These are phyloP conservation scores for Noctua fimbriata DNA, from an alignment of 2,888 invertebrate genomes.

Conservation along the genomic window DNA sequence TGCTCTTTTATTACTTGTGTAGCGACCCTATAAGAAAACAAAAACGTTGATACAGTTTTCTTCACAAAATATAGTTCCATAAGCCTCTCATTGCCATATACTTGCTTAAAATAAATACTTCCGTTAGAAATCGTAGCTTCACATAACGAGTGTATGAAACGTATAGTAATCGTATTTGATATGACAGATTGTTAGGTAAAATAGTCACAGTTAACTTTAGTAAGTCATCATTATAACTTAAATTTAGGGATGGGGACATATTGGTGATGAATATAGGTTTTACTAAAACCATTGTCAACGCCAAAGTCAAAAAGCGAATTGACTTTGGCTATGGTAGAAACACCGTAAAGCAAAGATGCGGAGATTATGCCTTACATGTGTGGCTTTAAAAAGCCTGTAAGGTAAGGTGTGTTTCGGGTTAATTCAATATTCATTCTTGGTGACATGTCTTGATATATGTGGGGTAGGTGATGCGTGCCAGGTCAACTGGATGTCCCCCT, in stretches of 20 bases:
- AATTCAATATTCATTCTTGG: background rate
- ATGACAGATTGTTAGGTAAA: conserved; percentile 34
- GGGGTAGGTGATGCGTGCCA: background rate
- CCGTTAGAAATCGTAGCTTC: conserved; percentile 57
- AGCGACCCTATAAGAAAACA: background rate
- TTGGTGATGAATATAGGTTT: background rate
- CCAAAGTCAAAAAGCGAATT: background rate
- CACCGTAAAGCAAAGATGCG: background rate
- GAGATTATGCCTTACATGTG: no score
- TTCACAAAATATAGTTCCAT: conserved; percentile 50
- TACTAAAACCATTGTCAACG: background rate
- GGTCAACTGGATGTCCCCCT: background rate
- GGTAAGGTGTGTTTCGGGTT: background rate
- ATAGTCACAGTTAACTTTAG: conserved; percentile 48
- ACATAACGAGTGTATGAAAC: conserved; percentile 41
- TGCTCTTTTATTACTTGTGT: background rate
- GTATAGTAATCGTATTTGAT: conserved; percentile 37
- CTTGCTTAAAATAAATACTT: conserved; percentile 56
- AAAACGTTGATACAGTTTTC: conserved; percentile 50
- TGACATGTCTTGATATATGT: background rate
- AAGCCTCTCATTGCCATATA: conserved; percentile 63
- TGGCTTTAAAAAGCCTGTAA: no score
- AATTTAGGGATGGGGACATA: conserved; percentile 31
- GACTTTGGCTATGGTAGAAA: background rate
- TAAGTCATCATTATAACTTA: conserved; percentile 35